Base-by-base conservation (phyloP, 2,888 invertebrate species). In the Synanthedon tipuliformis region DNA sequence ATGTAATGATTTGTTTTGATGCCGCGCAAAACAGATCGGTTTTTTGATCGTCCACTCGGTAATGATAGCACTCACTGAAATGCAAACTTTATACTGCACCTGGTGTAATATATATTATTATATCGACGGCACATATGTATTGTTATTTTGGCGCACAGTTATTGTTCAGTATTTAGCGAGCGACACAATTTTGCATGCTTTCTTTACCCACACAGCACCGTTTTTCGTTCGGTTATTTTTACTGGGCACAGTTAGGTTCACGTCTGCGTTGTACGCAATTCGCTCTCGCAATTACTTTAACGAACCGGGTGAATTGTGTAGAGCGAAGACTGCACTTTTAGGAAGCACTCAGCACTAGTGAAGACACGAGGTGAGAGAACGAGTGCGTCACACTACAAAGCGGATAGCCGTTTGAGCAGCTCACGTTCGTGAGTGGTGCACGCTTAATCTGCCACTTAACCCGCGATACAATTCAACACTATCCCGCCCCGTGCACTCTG, bases 1-100 rank as follows among this genome's bases (percentile, higher is more conserved):
- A 90, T 90, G 90, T 91, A 90, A 90, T 90, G 90, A 90, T 90
- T 90, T 76, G 60, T 78, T 75, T 65, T 64, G 65, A 69, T 71
- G 75, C 69, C 72, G 78, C 69, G 73, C 73, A 59, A 23, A 23
- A 62, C 60, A 34, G 34, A 34, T 34, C 59, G 72, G 64, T 64
- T 63, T 78, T 75, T 69, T 69, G 68, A 68, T 65, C 60, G 58
- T 64, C 65, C 58, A 63, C 66, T 63, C 75, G 75, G 10, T 76
- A 80, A 77, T 64, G 86, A 88, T 88, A 85, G 81, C 88, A 88
- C 87, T 88, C 88, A 88, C 88, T 88, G 88, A 88, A 86, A 84
- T 88, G 88, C 88, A 87, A 80, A 78, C 69, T 78, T 80, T 86
- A 75, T 75, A 73, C 72, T 83, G 88, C 88, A 88, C 88, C 79